Evolutionary conservation across 2,888 invertebrate species (phyloP).

Genomic region (Athalia cordata): DNA sequence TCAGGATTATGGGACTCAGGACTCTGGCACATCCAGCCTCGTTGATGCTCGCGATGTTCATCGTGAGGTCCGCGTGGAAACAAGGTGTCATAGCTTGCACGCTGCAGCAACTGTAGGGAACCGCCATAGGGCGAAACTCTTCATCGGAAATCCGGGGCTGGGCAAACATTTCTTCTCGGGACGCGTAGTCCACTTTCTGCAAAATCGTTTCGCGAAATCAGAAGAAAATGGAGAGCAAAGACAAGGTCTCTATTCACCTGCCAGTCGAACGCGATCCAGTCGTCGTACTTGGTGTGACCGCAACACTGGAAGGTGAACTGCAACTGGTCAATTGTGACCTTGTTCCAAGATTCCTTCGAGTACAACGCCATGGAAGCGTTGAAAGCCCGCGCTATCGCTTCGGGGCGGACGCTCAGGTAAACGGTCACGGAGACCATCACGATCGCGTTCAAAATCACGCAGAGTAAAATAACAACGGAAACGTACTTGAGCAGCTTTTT

Average conservation of each 20-base stretch:
- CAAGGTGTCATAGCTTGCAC: slow-evolving; percentile 58
- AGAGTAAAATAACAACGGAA: slow-evolving; percentile 57
- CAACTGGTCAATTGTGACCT: slow-evolving; percentile 63
- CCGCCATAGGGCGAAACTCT: slow-evolving; percentile 54
- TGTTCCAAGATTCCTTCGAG: slow-evolving; percentile 56
- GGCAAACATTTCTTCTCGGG: slow-evolving; percentile 57
- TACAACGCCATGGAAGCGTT: slow-evolving; percentile 66
- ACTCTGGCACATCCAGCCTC: slow-evolving; percentile 61
- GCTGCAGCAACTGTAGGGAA: slow-evolving; percentile 68
- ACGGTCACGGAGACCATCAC: slow-evolving; percentile 62
- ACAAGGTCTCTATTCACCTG: slow-evolving; percentile 58
- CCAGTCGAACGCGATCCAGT: slow-evolving; percentile 68
- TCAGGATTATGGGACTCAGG: slow-evolving; percentile 59
- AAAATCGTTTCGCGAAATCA: too few species aligned
- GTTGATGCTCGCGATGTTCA: slow-evolving; percentile 58
- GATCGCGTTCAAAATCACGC: slow-evolving; percentile 59
- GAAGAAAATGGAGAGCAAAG: neutral
- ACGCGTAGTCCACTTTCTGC: slow-evolving; percentile 58
- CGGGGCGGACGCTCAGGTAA: slow-evolving; percentile 58
- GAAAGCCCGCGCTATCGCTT: slow-evolving; percentile 59
- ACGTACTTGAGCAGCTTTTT: slow-evolving; percentile 55
- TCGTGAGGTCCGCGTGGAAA: slow-evolving; percentile 59
- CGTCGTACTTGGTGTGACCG: slow-evolving; percentile 61
- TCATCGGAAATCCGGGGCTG: slow-evolving; percentile 59
- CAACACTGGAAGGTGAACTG: slow-evolving; percentile 67